Evolutionary conservation across 2,797 vertebrate genomes (phyloP).

Genomic region (Hippocampus kuda): DNA sequence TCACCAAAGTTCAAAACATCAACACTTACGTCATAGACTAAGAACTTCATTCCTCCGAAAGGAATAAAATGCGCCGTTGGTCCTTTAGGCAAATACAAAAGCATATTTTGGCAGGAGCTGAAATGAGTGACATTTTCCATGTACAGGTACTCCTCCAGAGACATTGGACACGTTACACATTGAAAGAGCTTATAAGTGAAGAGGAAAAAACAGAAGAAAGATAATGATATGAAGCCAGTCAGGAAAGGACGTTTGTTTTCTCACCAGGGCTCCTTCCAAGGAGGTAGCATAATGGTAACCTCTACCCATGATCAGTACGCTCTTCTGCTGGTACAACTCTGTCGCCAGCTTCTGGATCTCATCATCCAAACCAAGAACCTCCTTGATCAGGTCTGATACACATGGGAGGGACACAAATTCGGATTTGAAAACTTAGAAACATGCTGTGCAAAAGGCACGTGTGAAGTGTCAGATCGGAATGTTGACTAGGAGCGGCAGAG

Average conservation of each 20-base stretch:
- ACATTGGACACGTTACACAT: background rate
- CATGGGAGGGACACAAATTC: slow-evolving; percentile 8
- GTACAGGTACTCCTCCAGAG: background rate
- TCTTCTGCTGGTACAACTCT: slow-evolving; percentile 95
- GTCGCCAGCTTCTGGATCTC: slow-evolving; percentile 92
- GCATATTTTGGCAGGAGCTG: background rate
- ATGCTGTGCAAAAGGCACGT: background rate
- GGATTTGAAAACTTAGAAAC: background rate
- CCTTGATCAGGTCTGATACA: slow-evolving; percentile 84
- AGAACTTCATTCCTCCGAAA: background rate
- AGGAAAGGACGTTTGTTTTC: slow-evolving; percentile 17
- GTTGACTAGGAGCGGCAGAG: slow-evolving; percentile 6
- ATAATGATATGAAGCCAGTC: background rate
- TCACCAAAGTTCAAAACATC: background rate
- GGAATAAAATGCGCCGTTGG: background rate
- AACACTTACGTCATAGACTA: background rate
- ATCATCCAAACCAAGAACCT: slow-evolving; percentile 89
- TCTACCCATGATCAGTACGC: slow-evolving; percentile 95
- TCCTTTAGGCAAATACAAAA: background rate
- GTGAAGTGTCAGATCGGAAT: background rate
- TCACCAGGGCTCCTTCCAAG: slow-evolving; percentile 92
- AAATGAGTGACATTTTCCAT: background rate
- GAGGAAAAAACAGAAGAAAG: background rate
- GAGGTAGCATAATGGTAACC: slow-evolving; percentile 97
- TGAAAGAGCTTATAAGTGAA: background rate